These are phyloP conservation scores for Deilephila elpenor DNA, from an alignment of 2,888 invertebrate species.

Conservation along the genomic window DNA sequence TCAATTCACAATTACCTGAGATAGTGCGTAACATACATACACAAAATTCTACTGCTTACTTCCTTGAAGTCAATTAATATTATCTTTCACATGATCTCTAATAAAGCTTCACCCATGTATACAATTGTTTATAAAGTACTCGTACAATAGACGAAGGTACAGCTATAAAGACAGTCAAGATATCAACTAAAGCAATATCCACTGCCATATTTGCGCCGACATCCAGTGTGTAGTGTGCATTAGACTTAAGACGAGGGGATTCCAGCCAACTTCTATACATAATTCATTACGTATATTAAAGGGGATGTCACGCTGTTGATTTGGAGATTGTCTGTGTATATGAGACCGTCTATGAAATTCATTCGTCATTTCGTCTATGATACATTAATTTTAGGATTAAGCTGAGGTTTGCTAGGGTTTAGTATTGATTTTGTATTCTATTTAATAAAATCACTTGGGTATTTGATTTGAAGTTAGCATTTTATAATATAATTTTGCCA, in stretches of 20 bases:
- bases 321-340: constrained; percentile 2
- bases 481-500: too few species aligned
- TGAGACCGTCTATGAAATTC: constrained; percentile 1
- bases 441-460: too few species aligned
- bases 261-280: constrained; percentile 14
- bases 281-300: constrained; percentile 28
- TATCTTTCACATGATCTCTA: too few species aligned
- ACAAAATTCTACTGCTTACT: neutral
- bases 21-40: neutral
- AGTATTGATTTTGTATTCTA: neutral
- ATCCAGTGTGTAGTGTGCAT: constrained; percentile 12
- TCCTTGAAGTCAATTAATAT: too few species aligned
- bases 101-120: too few species aligned
- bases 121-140: neutral
- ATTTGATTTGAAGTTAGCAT: too few species aligned
- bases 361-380: too few species aligned
- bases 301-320: constrained; percentile 26
- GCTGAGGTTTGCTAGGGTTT: neutral
- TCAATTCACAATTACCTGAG: too few species aligned
- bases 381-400: neutral
- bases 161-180: neutral
- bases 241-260: constrained; percentile 8
- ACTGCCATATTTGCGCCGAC: neutral
- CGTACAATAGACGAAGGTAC: neutral
- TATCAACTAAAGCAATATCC: neutral